Evolutionary conservation across 1,140 invertebrate species (phyloP), one percentile per base, ranked within the genome.

Genomic region (Marisa cornuarietis): DNA sequence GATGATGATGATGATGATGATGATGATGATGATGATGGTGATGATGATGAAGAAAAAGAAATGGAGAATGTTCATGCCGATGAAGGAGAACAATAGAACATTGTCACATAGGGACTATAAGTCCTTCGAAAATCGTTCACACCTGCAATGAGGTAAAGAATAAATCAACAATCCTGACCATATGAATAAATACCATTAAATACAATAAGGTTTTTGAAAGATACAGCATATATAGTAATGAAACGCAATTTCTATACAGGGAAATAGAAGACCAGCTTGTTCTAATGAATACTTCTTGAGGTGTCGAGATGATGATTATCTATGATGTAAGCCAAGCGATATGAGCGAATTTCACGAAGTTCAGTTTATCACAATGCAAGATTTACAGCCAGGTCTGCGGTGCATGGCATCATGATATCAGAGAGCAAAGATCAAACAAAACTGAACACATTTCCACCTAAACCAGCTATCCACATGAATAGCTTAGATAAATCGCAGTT

Each of bases 1-100:
- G 71, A 51, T 73, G 71, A 73, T 73, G 31, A 49, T 73, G 71
- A 73, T 73, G 71, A 73, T 54, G 71, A 73, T 49, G 71, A 73
- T 73, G 71, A 73, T 49, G 71, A 73, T 73, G 71, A 73, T 73
- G 71, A 51, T 73, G 71, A 73, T 54, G 71, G 49, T 49, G 71
- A 73, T 73, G 71, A 73, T 49, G 71, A 73, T 73, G 71, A 73
- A 51, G 71, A 51, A 51, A 73, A 49, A 51, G 31, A 49, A 31
- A 51, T 73, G 71, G 18, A 71, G 5, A 31, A 71, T 71, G 69
- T 20, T 71, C 7, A 71, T n/a, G n/a, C n/a, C n/a, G n/a, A n/a
- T 71, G 7, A 8, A 26, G 31, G 51, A 9, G 71, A 73, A 0
- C 26, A 73, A 51, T 49, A n/a, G 71, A 73, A n/a, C 26, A 73